Base-by-base conservation (phyloP, 2,797 vertebrate genomes). In the Choloepus didactylus region DNA sequence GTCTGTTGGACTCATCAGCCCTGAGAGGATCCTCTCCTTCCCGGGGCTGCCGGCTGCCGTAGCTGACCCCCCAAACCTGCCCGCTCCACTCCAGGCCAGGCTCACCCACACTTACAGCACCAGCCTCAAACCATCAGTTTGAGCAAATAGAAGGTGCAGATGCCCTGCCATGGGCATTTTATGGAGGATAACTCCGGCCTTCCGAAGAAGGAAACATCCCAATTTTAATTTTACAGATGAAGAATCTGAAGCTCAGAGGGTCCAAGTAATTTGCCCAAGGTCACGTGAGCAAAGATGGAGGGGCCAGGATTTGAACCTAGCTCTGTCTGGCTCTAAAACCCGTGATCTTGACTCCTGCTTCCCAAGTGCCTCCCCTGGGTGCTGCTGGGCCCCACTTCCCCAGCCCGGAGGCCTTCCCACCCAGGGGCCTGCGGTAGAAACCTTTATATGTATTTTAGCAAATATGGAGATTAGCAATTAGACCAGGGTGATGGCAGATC, bases 381-480 rank as follows among this genome's bases (percentile, higher is more conserved):
- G 23, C 56, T 75, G 73, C 35, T 72, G 18, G 86, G 60, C 14
- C 56, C 35, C 16, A 8, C 16, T 85, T 38, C 27, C 18, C n/a
- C 9, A 27, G 15, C 16, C 8, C 60, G 85, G 70, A 87, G 29
- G 6, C 10, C 44, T 44, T 76, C 12, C 49, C 44, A 18, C 62
- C 51, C 35, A 49, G 14, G 41, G 16, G 46, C 5, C 27, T 38
- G 51, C 16, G 59, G 56, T 41, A 56, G 73, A 84, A 85, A 82
- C 6, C 1, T n/a, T 46, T 83, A n/a, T 19, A 59, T 84, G 38
- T 4, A 38, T 76, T 59, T 94, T 82, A 91, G 88, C n/a, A 87
- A 75, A 90, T 49, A 73, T 15, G 35, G n/a, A 94, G 70, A 87
- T 70, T 56, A n/a, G 67, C 64, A 94, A 91, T 87, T 82, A 85